Percentiles rank a stretch among this genome's conserved stretches.
These are phyloP conservation scores for Clavelina lepadiformis DNA, from an alignment of 23 tunicate species.

Conservation along the genomic window DNA sequence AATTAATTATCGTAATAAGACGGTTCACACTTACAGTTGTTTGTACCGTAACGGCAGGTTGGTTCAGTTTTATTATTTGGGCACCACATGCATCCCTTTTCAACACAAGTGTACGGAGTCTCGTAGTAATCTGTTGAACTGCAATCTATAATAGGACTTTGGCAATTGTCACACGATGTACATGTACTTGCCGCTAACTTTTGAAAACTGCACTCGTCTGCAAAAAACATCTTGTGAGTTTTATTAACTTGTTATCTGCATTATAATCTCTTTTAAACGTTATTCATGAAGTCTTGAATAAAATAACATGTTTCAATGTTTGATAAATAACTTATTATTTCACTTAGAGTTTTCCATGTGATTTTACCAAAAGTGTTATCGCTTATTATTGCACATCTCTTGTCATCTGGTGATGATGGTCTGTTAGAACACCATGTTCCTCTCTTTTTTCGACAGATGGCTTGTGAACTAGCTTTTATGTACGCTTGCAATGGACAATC, in stretches of 20 bases:
- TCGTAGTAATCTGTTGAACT: conserved; percentile 3
- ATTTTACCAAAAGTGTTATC: too few species aligned
- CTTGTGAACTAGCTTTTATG: conserved; percentile 23
- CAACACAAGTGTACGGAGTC: conserved; percentile 29
- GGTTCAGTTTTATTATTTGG: conserved; percentile 13
- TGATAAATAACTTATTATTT: too few species aligned
- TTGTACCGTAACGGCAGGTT: conserved; percentile 28
- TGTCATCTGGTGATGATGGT: conserved; percentile 22
- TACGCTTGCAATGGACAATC: conserved; percentile 35
- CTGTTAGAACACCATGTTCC: conserved; percentile 27
- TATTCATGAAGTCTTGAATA: too few species aligned
- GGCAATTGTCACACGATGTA: conserved; percentile 11
- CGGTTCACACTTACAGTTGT: conserved; percentile 18
- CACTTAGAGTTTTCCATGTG: too few species aligned
- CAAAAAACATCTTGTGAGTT: background rate
- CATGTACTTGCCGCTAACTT: conserved; percentile 10
- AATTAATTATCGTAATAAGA: too few species aligned
- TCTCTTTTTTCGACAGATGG: conserved; percentile 9
- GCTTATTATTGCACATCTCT: conserved; percentile 17
- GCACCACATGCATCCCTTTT: conserved; percentile 48
- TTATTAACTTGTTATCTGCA: too few species aligned
- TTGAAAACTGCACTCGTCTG: conserved; percentile 25
- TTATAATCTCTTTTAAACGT: too few species aligned
- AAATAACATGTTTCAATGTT: too few species aligned
- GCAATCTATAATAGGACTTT: conserved; percentile 18